Evolutionary conservation across 2,797 vertebrate genomes (phyloP), one percentile per base, ranked within the genome.

Genomic region (Centropyge bicolor): DNA sequence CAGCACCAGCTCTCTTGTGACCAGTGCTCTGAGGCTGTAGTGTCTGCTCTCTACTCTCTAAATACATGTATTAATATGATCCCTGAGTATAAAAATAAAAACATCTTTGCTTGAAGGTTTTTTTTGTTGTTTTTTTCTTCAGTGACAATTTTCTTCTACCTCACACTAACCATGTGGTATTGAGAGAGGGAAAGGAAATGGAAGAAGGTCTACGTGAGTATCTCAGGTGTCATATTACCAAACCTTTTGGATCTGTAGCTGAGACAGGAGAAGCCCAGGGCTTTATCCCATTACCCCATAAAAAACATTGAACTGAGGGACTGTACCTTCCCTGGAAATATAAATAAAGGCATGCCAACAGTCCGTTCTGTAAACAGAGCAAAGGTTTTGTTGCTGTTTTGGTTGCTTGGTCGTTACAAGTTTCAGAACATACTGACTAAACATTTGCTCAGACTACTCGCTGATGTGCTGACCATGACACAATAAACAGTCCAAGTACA

Each of bases 401-500:
- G 8, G 36, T 14, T 35, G 5, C 38, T 35, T 41, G 38, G 13
- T 5, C 10, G 36, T 52, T 13, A n/a, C 16, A 31, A 3, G 31
- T 48, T 36, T 74, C 16, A 54, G 55, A 41, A 56, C 48, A 66
- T n/a, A 14, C 43, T 20, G n/a, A 63, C 16, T 17, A 27, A 78
- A 36, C 38, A 72, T 57, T 59, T 72, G 46, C 54, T 43, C 52
- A 71, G 36, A 24, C 14, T 20, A 12, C 59, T 55, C 49, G 10
- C 22, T 41, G 10, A 22, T 22, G 8, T 51, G 22, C 54, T 51
- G 36, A 66, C 6, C 41, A 46, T 13, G 11, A 57, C 5, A 14
- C 3, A 62, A 22, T 22, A 63, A 54, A 54, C 35, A 66, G 52
- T 56, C 48, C 60, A 75, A 60, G 35, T 19, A 13, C 65, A 60